These are phyloP conservation scores for Tetranychus truncatus DNA, from an alignment of 2,888 invertebrate species.

Conservation along the genomic window DNA sequence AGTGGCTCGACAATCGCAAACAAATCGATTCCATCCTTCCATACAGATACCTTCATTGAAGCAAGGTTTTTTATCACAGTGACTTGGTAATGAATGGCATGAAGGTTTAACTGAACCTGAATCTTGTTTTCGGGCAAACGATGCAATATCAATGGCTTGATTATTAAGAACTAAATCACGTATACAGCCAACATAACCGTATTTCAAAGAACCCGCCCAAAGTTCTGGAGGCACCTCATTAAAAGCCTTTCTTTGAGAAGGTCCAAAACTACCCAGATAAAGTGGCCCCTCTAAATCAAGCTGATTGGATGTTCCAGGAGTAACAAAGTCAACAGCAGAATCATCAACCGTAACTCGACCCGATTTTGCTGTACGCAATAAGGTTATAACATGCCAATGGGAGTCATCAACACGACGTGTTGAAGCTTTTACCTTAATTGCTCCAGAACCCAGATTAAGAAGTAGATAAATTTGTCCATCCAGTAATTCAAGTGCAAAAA, in stretches of 20 bases:
- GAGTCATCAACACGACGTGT: conserved; percentile 60
- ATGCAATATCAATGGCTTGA: conserved; percentile 67
- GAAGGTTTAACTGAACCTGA: conserved; percentile 72
- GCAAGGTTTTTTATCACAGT: conserved; percentile 54
- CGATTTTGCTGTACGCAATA: conserved; percentile 60
- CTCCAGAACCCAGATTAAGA: conserved; percentile 74
- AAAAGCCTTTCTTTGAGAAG: conserved; percentile 29
- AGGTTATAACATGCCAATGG: conserved; percentile 71
- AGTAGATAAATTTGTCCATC: conserved; percentile 84
- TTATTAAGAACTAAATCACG: conserved; percentile 72
- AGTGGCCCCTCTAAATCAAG: conserved; percentile 70
- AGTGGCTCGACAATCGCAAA: conserved; percentile 79
- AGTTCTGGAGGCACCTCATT: conserved; percentile 59
- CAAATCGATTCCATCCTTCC: conserved; percentile 86
- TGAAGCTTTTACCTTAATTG: conserved; percentile 64
- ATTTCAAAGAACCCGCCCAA: conserved; percentile 71
- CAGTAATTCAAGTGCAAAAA: conserved; percentile 80
- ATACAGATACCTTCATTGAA: conserved; percentile 68
- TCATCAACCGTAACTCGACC: conserved; percentile 68
- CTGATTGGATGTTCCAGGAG: conserved; percentile 62
- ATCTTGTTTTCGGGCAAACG: conserved; percentile 71
- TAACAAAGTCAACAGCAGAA: conserved; percentile 66
- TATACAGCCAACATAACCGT: conserved; percentile 84
- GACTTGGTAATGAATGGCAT: conserved; percentile 48
- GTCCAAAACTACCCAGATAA: conserved; percentile 70